These are phyloP conservation scores for Dendroctonus ponderosae DNA, from an alignment of 1,140 invertebrate species.

Conservation along the genomic window DNA sequence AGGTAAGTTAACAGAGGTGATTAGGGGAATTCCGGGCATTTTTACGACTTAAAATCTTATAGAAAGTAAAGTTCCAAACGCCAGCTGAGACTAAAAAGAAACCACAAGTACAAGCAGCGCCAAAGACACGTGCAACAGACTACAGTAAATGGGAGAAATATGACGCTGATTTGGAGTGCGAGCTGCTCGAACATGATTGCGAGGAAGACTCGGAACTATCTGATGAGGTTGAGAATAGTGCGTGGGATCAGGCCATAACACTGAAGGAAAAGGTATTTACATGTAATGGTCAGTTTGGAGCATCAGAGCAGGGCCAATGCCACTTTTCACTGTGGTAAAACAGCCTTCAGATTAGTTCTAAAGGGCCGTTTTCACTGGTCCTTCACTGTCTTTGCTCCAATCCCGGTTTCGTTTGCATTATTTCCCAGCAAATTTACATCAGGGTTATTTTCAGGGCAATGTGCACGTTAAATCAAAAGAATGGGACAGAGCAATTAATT, in stretches of 20 bases:
- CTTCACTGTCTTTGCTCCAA: too few relatives aligned
- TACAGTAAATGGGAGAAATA: constrained; percentile 78
- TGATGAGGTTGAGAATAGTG: constrained; percentile 51
- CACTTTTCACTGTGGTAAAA: too few relatives aligned
- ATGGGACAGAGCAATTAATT: constrained; percentile 75
- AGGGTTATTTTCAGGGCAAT: constrained; percentile 68
- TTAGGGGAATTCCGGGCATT: neutral
- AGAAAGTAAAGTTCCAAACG: constrained; percentile 13
- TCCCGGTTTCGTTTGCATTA: too few relatives aligned
- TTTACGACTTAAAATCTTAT: neutral
- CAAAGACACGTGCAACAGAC: constrained; percentile 55
- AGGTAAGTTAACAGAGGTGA: constrained; percentile 26
- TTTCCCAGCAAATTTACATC: too few relatives aligned
- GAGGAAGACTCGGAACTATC: constrained; percentile 53
- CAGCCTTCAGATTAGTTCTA: too few relatives aligned
- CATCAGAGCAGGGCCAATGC: too few relatives aligned
- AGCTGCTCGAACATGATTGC: constrained; percentile 63
- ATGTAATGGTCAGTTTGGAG: too few relatives aligned
- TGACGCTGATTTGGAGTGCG: constrained; percentile 75
- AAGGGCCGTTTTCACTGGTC: too few relatives aligned
- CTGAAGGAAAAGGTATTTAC: constrained; percentile 60
- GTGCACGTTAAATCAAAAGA: constrained; percentile 72
- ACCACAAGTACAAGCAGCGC: neutral
- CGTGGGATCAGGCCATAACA: constrained; percentile 56
- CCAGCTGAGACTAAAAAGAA: neutral